These are phyloP conservation scores for Drosophila takahashii DNA, from an alignment of 1,140 invertebrate genomes.

Conservation along the genomic window DNA sequence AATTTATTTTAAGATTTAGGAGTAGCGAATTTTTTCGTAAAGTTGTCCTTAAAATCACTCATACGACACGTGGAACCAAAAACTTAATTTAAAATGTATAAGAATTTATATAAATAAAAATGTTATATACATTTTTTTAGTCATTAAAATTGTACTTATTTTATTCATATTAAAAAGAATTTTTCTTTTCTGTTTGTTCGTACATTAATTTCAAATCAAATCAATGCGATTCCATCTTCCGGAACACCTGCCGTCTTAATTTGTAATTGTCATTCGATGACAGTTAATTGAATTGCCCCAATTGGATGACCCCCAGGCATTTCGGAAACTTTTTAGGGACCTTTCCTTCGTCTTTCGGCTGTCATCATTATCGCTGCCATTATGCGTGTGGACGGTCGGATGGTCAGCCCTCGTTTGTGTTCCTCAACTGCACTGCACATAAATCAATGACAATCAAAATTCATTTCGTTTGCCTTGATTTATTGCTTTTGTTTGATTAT, in stretches of 20 bases:
- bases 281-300: constrained; percentile 53
- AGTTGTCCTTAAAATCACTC: no score
- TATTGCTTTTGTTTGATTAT: constrained; percentile 81
- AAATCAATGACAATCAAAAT: constrained; percentile 83
- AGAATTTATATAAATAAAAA: no score
- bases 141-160: no score
- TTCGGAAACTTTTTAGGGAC: constrained; percentile 3
- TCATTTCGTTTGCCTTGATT: constrained; percentile 78
- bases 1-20: no score
- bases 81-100: no score
- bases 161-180: not conserved
- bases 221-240: constrained; percentile 11
- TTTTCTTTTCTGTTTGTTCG: not conserved
- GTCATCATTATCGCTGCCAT: constrained; percentile 69
- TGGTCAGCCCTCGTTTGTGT: constrained; percentile 32
- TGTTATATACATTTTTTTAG: no score
- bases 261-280: constrained; percentile 61
- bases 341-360: constrained; percentile 24
- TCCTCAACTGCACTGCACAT: constrained; percentile 65
- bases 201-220: not conserved
- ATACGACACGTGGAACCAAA: no score
- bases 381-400: constrained; percentile 47
- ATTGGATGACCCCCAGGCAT: constrained; percentile 8
- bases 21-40: no score
- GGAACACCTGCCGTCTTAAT: constrained; percentile 33